Conservation (phyloP, 2,888 invertebrate genomes). For the Lepetodrilus schrolli region DNA sequence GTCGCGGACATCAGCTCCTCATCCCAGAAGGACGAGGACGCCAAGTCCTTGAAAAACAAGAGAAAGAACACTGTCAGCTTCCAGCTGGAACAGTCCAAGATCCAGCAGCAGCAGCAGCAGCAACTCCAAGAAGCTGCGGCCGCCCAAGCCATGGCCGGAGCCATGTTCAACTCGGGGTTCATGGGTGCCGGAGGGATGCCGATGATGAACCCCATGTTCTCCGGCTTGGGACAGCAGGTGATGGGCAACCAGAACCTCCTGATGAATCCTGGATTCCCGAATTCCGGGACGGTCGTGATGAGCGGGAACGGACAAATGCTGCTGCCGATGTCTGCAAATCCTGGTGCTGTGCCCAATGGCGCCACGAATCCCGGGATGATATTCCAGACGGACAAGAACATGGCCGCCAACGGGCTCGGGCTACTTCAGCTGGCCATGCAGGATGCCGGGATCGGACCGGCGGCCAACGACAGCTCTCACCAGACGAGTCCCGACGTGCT, state of each 20-base stretch:
- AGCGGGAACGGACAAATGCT: conserved; percentile 30
- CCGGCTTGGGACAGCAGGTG: conserved; percentile 42
- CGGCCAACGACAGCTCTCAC: conserved; percentile 31
- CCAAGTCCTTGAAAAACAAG: conserved; percentile 40
- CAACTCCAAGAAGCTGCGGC: conserved; percentile 43
- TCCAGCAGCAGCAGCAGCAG: conserved; percentile 43
- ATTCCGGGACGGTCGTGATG: conserved; percentile 23
- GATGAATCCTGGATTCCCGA: conserved; percentile 46
- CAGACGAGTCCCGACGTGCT: conserved; percentile 33
- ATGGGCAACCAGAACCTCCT: conserved; percentile 49
- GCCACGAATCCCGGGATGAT: conserved; percentile 7
- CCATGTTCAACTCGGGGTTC: conserved; percentile 24
- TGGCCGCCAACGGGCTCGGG: conserved; percentile 43
- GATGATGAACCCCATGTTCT: conserved; percentile 47
- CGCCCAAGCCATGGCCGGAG: conserved; percentile 36
- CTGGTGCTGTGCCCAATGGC: background rate
- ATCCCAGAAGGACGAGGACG: conserved; percentile 41
- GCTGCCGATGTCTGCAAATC: conserved; percentile 29
- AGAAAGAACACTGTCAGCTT: conserved; percentile 53
- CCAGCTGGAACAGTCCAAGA: conserved; percentile 44
- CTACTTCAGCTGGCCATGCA: conserved; percentile 67
- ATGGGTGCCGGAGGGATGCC: conserved; percentile 37
- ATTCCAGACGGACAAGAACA: conserved; percentile 20
- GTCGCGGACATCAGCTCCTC: conserved; percentile 1
- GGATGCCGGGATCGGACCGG: conserved; percentile 60